Percentiles rank a stretch among this genome's conserved stretches.
phyloP scores from a whole-genome alignment of 1,140 invertebrate species.

The Oryctes rhinoceros region DNA sequence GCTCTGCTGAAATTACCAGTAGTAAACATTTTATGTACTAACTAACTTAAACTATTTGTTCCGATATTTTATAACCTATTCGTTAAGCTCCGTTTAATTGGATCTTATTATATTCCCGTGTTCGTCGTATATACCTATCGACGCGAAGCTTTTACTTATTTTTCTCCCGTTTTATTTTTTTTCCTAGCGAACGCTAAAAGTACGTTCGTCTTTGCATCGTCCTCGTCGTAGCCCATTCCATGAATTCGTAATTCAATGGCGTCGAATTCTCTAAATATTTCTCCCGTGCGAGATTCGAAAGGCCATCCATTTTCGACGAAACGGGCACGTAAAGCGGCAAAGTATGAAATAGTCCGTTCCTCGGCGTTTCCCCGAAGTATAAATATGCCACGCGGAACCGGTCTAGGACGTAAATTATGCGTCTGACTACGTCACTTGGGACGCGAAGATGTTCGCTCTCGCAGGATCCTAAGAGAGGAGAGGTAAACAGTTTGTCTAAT shows the following conservation, averaged over 20 bases:
- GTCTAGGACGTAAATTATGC: constrained; percentile 8
- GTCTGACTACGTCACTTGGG: constrained; percentile 6
- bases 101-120: background rate
- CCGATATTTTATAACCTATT: background rate
- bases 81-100: background rate
- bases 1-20: background rate
- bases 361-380: background rate
- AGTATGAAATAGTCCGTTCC: constrained; percentile 5
- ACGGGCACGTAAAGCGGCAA: background rate
- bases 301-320: constrained; percentile 4
- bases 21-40: background rate
- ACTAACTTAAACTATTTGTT: background rate
- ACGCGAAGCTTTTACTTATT: background rate
- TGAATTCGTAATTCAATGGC: background rate
- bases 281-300: constrained; percentile 2
- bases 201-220: background rate
- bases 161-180: background rate
- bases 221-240: background rate
- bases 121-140: background rate
- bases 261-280: constrained; percentile 22
- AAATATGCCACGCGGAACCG: constrained; percentile 4
- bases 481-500: constrained; percentile 4
- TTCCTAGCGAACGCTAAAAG: background rate
- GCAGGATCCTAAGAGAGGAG: background rate
- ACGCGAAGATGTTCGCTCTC: background rate